Percentiles rank a stretch among this genome's conserved stretches.
Evolutionary conservation across 1,140 invertebrate species (phyloP).

Genomic region (Drosophila ficusphila): DNA sequence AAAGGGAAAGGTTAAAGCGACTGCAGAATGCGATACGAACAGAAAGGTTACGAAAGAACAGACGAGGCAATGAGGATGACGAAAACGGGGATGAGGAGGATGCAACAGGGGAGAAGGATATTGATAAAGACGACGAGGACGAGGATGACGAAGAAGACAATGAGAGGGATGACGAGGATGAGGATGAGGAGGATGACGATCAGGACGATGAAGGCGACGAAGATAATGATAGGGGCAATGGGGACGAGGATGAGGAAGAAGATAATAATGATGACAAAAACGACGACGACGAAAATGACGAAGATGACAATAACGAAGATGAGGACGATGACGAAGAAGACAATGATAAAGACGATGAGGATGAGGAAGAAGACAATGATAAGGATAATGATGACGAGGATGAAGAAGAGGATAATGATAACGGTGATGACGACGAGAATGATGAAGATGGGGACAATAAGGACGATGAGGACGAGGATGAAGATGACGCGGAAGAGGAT

Average conservation of each 20-base stretch:
- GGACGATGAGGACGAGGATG: constrained; percentile 19
- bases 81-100: constrained; percentile 29
- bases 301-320: constrained; percentile 50
- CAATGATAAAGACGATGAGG: constrained; percentile 8
- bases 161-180: constrained; percentile 10
- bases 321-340: constrained; percentile 31
- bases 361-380: constrained; percentile 12
- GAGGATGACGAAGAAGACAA: constrained; percentile 9
- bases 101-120: constrained; percentile 1
- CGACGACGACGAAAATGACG: constrained; percentile 78
- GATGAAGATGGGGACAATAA: constrained; percentile 35
- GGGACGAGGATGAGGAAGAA: constrained; percentile 28
- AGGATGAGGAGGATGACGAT: too few species aligned
- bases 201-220: constrained; percentile 79
- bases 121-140: constrained; percentile 11
- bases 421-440: constrained; percentile 77
- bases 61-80: constrained; percentile 46
- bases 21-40: constrained; percentile 76
- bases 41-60: constrained; percentile 75
- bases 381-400: constrained; percentile 9
- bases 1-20: constrained; percentile 63
- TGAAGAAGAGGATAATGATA: constrained; percentile 49
- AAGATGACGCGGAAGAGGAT: constrained; percentile 48
- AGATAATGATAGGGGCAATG: constrained; percentile 21
- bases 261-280: constrained; percentile 30